A percentile compares a stretch with the other conserved stretches of the same genome.
Evolutionary conservation across 1,140 invertebrate genomes (phyloP).

Genomic region (Drosophila jambulina): DNA sequence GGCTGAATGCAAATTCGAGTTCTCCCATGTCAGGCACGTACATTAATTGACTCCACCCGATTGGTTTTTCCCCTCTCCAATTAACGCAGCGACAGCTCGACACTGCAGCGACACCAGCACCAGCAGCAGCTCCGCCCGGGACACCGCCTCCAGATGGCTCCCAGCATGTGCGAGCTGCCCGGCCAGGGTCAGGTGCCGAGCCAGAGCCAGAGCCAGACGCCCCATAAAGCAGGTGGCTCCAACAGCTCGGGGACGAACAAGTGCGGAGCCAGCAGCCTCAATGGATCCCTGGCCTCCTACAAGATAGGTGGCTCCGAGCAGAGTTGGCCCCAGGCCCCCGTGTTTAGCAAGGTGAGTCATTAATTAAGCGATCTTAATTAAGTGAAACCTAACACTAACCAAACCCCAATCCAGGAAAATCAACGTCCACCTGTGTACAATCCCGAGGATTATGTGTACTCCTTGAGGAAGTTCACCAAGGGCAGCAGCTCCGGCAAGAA

Average conservation of each 20-base stretch:
- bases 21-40: conserved; percentile 62
- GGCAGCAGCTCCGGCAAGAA: conserved; percentile 65
- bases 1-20: conserved; percentile 62
- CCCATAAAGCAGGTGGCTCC: conserved; percentile 31
- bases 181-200: conserved; percentile 30
- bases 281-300: conserved; percentile 79
- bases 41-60: conserved; percentile 61
- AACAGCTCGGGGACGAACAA: conserved; percentile 61
- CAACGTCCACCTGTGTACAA: conserved; percentile 94
- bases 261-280: conserved; percentile 75
- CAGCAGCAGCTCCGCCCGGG: conserved; percentile 17
- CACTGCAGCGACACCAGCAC: conserved; percentile 60
- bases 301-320: conserved; percentile 82
- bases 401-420: conserved; percentile 88
- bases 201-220: conserved; percentile 8
- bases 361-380: neutral
- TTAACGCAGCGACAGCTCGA: conserved; percentile 68
- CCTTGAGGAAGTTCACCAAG: conserved; percentile 91
- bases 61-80: conserved; percentile 38
- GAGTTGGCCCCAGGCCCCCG: conserved; percentile 77
- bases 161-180: conserved; percentile 77
- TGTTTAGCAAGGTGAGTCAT: conserved; percentile 71
- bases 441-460: conserved; percentile 92
- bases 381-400: neutral
- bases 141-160: conserved; percentile 69